Percentiles rank a stretch among this genome's conserved stretches.
Conservation (phyloP, 2,797 vertebrate species). For the Mormyrops attenuatus region DNA sequence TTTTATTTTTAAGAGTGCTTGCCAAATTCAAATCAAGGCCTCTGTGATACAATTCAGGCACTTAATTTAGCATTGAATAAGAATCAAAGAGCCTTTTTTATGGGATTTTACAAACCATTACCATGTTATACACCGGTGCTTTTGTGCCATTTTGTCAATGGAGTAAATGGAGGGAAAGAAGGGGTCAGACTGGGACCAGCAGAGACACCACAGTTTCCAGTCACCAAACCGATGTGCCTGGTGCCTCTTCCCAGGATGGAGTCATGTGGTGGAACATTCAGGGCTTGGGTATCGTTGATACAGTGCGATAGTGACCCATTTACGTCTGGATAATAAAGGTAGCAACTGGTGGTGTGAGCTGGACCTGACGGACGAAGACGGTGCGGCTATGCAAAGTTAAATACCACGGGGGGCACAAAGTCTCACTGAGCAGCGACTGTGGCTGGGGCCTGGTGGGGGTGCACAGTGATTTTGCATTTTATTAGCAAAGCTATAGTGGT, state of each 20-base stretch:
- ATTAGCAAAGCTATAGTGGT: neutral
- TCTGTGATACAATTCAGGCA: slow-evolving; percentile 24
- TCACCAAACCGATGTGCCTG: slow-evolving; percentile 30
- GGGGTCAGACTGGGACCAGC: slow-evolving; percentile 34
- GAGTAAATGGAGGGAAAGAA: slow-evolving; percentile 18
- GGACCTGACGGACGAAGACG: slow-evolving; percentile 12
- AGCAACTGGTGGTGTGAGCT: slow-evolving; percentile 33
- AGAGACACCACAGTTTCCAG: slow-evolving; percentile 24
- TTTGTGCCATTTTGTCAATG: slow-evolving; percentile 20
- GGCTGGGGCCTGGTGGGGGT: slow-evolving; percentile 16
- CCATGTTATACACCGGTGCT: slow-evolving; percentile 1
- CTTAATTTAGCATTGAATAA: slow-evolving; percentile 10
- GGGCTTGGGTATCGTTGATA: slow-evolving; percentile 44
- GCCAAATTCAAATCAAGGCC: slow-evolving; percentile 38
- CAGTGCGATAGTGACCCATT: slow-evolving; percentile 44
- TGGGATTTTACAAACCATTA: slow-evolving; percentile 25
- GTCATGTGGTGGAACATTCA: slow-evolving; percentile 49
- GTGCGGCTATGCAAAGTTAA: slow-evolving; percentile 16
- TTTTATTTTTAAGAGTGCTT: slow-evolving; percentile 30
- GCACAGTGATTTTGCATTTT: neutral
- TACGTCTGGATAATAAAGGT: slow-evolving; percentile 40
- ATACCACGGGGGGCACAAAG: slow-evolving; percentile 35
- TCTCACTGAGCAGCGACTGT: slow-evolving; percentile 9
- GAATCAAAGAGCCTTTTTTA: neutral
- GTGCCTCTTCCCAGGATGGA: slow-evolving; percentile 43